Evolutionary conservation across 2,797 vertebrate genomes (phyloP).

Genomic region (Thunnus albacares): DNA sequence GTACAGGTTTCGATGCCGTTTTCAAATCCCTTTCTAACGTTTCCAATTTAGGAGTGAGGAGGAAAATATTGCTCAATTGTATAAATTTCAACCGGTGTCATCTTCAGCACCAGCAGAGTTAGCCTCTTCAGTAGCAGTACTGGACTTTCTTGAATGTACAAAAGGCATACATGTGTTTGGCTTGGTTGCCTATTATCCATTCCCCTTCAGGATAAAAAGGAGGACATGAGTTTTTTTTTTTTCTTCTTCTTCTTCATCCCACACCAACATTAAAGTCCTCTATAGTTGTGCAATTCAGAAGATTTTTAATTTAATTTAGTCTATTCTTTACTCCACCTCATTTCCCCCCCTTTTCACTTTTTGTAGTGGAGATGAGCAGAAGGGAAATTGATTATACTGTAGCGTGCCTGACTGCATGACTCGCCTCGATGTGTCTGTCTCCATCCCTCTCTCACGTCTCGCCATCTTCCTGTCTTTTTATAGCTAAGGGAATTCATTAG

Average conservation of each 20-base stretch:
- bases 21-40: slow-evolving; percentile 17
- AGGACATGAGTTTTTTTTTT: slow-evolving; percentile 9
- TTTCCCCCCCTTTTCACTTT: background rate
- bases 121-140: slow-evolving; percentile 71
- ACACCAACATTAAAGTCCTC: slow-evolving; percentile 23
- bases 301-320: slow-evolving; percentile 20
- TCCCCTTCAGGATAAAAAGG: slow-evolving; percentile 24
- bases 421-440: slow-evolving; percentile 16
- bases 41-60: slow-evolving; percentile 20
- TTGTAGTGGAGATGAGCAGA: slow-evolving; percentile 21
- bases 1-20: slow-evolving; percentile 37
- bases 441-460: background rate
- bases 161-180: slow-evolving; percentile 38
- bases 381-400: slow-evolving; percentile 61
- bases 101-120: slow-evolving; percentile 67
- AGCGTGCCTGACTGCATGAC: slow-evolving; percentile 21
- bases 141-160: slow-evolving; percentile 78
- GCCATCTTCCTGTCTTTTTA: slow-evolving; percentile 29
- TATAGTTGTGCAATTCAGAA: slow-evolving; percentile 56
- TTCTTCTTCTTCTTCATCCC: background rate
- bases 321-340: slow-evolving; percentile 2
- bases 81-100: slow-evolving; percentile 30
- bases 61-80: slow-evolving; percentile 57
- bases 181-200: slow-evolving; percentile 31
- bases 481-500: slow-evolving; percentile 46